Evolutionary conservation across 2,797 vertebrate species (phyloP).

Genomic region (Poliocrania exsul): DNA sequence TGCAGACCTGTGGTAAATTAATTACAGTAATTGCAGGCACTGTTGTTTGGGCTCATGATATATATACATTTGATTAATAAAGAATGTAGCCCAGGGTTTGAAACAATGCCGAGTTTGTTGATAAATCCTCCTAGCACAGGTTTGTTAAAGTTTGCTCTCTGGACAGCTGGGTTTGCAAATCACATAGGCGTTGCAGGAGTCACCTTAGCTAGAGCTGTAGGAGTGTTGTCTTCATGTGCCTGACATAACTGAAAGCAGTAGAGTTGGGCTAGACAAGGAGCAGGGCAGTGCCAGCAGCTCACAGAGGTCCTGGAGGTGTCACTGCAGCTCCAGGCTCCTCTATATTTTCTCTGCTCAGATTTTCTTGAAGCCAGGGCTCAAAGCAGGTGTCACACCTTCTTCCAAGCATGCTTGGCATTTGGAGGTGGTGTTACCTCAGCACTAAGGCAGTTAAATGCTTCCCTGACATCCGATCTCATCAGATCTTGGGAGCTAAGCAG

Average conservation of each 20-base stretch:
- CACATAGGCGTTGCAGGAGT: neutral
- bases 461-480: no score
- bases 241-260: neutral
- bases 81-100: neutral
- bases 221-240: neutral
- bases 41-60: neutral
- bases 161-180: neutral
- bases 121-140: neutral
- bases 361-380: neutral
- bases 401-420: neutral
- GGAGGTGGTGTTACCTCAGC: fast-evolving
- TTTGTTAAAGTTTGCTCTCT: constrained; percentile 21
- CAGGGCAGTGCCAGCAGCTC: neutral
- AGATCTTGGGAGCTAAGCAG: no score
- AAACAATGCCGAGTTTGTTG: neutral
- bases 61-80: constrained; percentile 30
- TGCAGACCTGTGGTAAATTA: constrained; percentile 27
- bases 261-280: neutral
- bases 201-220: neutral
- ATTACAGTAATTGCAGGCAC: constrained; percentile 27
- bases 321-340: neutral
- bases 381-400: neutral
- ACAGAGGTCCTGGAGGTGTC: neutral
- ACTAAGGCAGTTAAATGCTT: no score
- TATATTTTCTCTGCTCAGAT: neutral